Evolutionary conservation across 92 coral and sea anemone species (phyloP), one percentile per base, ranked within the genome.

Genomic region (Plumapathes pennacea): DNA sequence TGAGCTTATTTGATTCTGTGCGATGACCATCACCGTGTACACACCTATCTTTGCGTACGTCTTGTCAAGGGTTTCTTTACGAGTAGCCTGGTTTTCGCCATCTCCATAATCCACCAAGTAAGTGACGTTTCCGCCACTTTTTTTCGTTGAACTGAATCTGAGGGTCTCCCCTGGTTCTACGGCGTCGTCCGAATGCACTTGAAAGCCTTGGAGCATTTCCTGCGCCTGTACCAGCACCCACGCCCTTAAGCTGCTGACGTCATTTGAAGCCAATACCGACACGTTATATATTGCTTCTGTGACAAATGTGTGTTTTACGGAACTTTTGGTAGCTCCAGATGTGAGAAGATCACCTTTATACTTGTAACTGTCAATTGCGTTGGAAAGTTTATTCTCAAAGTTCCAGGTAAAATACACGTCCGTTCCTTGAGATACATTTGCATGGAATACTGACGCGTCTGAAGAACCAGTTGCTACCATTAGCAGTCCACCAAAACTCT

Each of bases 61-160:
- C 59, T 77, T 64, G 25, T 14, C 17, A 23, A 71, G 27, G 42
- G 50, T 62, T 5, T 77, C 44, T 18, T 28, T 46, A 0, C 17
- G 46, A 15, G 85, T 72, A 22, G 67, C 53, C 20, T 74, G 65
- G 49, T 76, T 67, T 34, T 77, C 81, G 21, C 82, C 82, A 43
- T 77, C 89, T 24, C 85, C 89, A 69, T 46, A 67, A 32, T 56
- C 54, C 19, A 76, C 64, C 9, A 41, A 39, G 38, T 89, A 92
- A 0, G 70, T 69, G 1, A 92, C 92, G 34, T 81, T 85, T 45
- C 72, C 54, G 12, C 96, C 98, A 26, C 51, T 84, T 1, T 20
- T 25, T 38, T 25, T 72, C 32, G 18, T 20, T 42, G 76, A 62
- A 5, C 14, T 62, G 10, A 88, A 18, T 0, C 6, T 24, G 31